These are phyloP conservation scores for Bothrops jararaca DNA, from an alignment of 2,113 vertebrate species.

Conservation along the genomic window DNA sequence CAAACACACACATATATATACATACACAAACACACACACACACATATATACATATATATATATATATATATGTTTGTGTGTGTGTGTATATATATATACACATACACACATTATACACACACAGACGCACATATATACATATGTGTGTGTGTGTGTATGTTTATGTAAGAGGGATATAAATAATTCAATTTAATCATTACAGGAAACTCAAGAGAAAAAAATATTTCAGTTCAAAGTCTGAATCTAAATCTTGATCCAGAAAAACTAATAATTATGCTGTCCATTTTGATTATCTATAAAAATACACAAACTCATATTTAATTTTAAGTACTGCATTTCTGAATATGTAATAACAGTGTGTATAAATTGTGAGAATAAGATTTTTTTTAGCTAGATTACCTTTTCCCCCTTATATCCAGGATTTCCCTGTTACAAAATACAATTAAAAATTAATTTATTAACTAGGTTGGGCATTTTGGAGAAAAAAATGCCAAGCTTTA, in stretches of 20 bases:
- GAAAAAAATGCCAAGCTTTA: constrained; percentile 6
- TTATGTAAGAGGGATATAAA: not conserved
- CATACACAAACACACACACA: fast-evolving
- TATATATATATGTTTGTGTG: no score
- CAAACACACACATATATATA: no score
- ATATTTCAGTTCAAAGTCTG: not conserved
- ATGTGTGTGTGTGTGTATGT: no score
- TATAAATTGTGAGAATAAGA: not conserved
- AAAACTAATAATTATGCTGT: not conserved
- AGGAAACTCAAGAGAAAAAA: not conserved
- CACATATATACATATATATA: no score
- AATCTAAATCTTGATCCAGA: not conserved
- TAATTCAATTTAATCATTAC: not conserved
- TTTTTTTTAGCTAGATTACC: constrained; percentile 64
- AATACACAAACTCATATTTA: not conserved
- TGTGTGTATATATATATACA: no score
- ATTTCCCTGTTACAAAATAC: constrained; percentile 70
- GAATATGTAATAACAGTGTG: not conserved
- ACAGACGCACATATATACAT: no score
- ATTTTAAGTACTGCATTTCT: not conserved
- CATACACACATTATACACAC: no score
- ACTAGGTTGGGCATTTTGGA: not conserved
- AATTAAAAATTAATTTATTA: not conserved
- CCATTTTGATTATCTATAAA: not conserved
- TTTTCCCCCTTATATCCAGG: constrained; percentile 83